Percentiles rank a stretch among this genome's conserved stretches.
Evolutionary conservation across 2,888 invertebrate genomes (phyloP).

Genomic region (Allacma fusca): DNA sequence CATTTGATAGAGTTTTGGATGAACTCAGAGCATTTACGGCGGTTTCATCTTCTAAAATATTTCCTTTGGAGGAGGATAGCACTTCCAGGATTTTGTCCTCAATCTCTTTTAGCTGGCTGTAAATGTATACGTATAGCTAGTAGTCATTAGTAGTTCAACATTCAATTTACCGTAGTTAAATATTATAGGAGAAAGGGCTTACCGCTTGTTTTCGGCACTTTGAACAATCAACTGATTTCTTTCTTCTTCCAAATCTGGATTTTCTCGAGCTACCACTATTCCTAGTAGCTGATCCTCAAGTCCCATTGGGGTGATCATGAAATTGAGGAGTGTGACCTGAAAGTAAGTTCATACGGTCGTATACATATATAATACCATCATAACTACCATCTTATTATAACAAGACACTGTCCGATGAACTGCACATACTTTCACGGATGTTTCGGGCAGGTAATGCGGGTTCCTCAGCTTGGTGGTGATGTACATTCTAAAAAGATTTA

Average conservation of each 20-base stretch:
- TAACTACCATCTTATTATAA: no score
- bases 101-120: constrained; percentile 78
- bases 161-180: neutral
- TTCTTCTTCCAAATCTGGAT: constrained; percentile 81
- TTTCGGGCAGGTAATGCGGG: constrained; percentile 93
- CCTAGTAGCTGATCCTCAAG: constrained; percentile 88
- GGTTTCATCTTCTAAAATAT: constrained; percentile 86
- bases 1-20: constrained; percentile 87
- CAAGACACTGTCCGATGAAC: no score
- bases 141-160: neutral
- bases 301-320: constrained; percentile 89
- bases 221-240: constrained; percentile 80
- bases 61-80: constrained; percentile 71
- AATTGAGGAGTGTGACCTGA: constrained; percentile 80
- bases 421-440: constrained; percentile 92
- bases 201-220: constrained; percentile 76
- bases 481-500: constrained; percentile 87
- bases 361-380: no score
- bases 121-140: neutral
- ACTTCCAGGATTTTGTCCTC: constrained; percentile 89
- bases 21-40: constrained; percentile 81
- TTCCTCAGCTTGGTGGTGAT: constrained; percentile 92
- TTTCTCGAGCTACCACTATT: constrained; percentile 87
- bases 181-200: neutral
- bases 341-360: neutral